A percentile compares a stretch with the other conserved stretches of the same genome.
Evolutionary conservation across 2,888 invertebrate species (phyloP).

Genomic region (Poecilus cupreus): DNA sequence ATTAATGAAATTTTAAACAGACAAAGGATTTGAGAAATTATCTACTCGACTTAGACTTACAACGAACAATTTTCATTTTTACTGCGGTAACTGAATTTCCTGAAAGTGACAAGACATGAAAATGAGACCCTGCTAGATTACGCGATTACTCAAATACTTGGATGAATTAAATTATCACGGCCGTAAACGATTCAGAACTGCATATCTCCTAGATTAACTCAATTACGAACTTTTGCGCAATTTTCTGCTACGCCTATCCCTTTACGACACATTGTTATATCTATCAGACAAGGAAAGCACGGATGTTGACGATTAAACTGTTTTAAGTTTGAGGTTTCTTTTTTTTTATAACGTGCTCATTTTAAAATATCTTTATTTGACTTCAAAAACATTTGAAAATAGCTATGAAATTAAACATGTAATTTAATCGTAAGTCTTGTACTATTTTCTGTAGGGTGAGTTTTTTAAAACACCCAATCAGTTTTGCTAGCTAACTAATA

Average conservation of each 20-base stretch:
- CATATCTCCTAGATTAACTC: conserved; percentile 25
- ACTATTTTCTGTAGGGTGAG: no score
- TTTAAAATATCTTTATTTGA: no score
- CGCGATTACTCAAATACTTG: not conserved
- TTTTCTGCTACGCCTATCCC: not conserved
- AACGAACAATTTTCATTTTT: conserved; percentile 19
- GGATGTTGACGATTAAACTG: no score
- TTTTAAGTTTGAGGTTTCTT: no score
- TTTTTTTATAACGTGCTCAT: no score
- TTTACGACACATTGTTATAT: no score
- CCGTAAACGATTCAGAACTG: conserved; percentile 3
- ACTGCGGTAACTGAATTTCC: not conserved
- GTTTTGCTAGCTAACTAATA: no score
- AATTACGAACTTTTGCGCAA: conserved; percentile 9
- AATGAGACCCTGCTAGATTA: not conserved
- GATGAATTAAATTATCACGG: conserved; percentile 15
- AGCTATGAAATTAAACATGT: no score
- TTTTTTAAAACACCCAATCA: no score
- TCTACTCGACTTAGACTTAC: not conserved
- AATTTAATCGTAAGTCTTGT: no score
- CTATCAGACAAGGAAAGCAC: no score
- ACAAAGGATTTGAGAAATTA: conserved; percentile 41
- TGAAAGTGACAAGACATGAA: not conserved
- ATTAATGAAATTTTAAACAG: conserved; percentile 37
- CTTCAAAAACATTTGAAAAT: no score